Evolutionary conservation across 2,888 invertebrate species (phyloP), one percentile per base, ranked within the genome.

Genomic region (Tanytarsus gracilentus): DNA sequence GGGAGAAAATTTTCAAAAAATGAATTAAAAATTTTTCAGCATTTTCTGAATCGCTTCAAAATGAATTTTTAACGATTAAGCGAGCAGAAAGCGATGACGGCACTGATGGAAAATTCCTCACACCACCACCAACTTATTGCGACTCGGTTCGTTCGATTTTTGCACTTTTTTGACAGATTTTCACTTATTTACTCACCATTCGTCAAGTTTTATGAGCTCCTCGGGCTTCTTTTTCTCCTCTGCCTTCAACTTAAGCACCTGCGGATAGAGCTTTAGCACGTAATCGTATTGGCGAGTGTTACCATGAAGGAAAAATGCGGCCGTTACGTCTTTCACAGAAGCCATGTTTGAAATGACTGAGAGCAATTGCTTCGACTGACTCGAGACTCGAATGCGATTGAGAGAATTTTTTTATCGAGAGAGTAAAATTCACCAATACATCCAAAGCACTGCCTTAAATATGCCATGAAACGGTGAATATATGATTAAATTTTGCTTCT

Each of bases 201-300:
- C 87, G 79, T 94, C 94, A 79, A 94, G 80, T 78, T 93, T 92
- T 76, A 94, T 86, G 72, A 93, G 82, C 77, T 94, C 94, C 75
- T 93, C 93, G 61, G 93, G 89, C 78, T 88, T 94, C 81, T 93
- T 93, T 75, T 88, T 90, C 75, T 82, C 83, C 75, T 92, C 88
- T 64, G 94, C 92, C 78, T 93, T 94, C 68, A 93, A 77, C 77
- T 85, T 85, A 67, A 94, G 79, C 68, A 91, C 93, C 79, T 92
- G 85, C 69, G 92, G 91, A 78, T 94, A 94, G 71, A 93, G 79
- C 78, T 88, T 86, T 72, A 89, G 82, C 73, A 93, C 90, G 79
- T 86, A 85, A 73, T 88, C 86, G 79, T 87, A 90, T 77, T 89
- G 88, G 66, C 75, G 72, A 71, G 88, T 85, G 77, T 85, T 86